These are phyloP conservation scores for Hyposoter didymator DNA, from an alignment of 2,888 invertebrate species.

Conservation along the genomic window DNA sequence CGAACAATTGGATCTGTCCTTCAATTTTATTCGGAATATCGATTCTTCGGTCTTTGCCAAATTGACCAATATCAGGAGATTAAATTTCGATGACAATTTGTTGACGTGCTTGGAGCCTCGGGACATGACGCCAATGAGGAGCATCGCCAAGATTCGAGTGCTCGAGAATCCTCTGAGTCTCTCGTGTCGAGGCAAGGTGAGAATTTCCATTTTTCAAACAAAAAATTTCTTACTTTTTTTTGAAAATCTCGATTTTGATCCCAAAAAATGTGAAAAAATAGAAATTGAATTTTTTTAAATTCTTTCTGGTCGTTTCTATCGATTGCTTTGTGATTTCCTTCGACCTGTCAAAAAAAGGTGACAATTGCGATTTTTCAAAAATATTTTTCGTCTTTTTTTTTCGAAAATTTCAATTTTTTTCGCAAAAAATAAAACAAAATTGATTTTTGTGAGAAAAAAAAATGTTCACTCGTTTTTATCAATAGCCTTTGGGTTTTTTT, in stretches of 20 bases:
- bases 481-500: conserved; percentile 16
- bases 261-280: neutral
- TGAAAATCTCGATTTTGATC: neutral
- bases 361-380: conserved; percentile 31
- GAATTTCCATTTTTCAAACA: conserved; percentile 15
- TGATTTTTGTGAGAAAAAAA: neutral
- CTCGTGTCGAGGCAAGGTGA: conserved; percentile 76
- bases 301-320: too few species aligned
- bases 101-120: conserved; percentile 73
- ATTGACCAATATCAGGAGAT: conserved; percentile 71
- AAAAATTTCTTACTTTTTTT: conserved; percentile 8
- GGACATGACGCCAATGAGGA: conserved; percentile 72
- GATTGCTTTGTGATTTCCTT: too few species aligned
- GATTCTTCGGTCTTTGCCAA: conserved; percentile 70
- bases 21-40: conserved; percentile 74
- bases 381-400: conserved; percentile 7
- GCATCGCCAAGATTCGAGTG: conserved; percentile 76
- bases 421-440: neutral
- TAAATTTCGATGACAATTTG: conserved; percentile 76
- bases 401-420: neutral
- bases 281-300: too few species aligned
- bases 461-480: conserved; percentile 18
- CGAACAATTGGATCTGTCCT: conserved; percentile 78
- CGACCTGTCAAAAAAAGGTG: conserved; percentile 69
- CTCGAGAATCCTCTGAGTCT: conserved; percentile 75